These are phyloP conservation scores for Hydrotaea cyrtoneurina DNA, from an alignment of 2,888 invertebrate genomes.

Conservation along the genomic window DNA sequence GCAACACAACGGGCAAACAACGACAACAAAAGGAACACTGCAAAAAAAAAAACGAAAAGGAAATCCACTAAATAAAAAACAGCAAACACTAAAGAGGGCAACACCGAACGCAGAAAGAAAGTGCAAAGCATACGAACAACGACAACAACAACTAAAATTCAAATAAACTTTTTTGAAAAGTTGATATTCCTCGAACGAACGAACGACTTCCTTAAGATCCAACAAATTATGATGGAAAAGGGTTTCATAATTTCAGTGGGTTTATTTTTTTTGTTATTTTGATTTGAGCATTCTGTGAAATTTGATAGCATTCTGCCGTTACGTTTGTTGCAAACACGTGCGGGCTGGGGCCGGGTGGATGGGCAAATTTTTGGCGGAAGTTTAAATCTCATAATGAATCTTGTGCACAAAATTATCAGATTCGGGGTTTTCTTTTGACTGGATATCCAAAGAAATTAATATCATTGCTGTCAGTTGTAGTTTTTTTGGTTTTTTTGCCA, in stretches of 20 bases:
- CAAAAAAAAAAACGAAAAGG: too few species aligned
- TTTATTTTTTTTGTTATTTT: not conserved
- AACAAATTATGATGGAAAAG: constrained; percentile 13
- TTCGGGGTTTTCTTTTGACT: too few species aligned
- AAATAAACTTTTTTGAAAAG: not conserved
- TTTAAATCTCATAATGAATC: too few species aligned
- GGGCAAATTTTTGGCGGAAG: too few species aligned
- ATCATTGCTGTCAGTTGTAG: too few species aligned
- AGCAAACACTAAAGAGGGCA: not conserved
- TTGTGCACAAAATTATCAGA: too few species aligned
- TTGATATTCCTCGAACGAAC: not conserved
- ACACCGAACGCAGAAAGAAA: not conserved
- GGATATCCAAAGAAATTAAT: too few species aligned
- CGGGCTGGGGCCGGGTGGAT: too few species aligned
- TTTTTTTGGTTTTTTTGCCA: too few species aligned
- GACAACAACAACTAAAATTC: not conserved
- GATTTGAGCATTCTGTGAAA: not conserved
- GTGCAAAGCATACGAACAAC: not conserved
- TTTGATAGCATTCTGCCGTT: too few species aligned
- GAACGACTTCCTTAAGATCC: not conserved
- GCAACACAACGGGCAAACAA: not conserved
- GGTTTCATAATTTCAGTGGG: not conserved
- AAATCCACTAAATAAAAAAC: constrained; percentile 32
- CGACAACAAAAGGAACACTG: not conserved
- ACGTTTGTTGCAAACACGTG: too few species aligned